Evolutionary conservation across 1,140 invertebrate species (phyloP), one percentile per base, ranked within the genome.

Genomic region (Eriocheir sinensis): DNA sequence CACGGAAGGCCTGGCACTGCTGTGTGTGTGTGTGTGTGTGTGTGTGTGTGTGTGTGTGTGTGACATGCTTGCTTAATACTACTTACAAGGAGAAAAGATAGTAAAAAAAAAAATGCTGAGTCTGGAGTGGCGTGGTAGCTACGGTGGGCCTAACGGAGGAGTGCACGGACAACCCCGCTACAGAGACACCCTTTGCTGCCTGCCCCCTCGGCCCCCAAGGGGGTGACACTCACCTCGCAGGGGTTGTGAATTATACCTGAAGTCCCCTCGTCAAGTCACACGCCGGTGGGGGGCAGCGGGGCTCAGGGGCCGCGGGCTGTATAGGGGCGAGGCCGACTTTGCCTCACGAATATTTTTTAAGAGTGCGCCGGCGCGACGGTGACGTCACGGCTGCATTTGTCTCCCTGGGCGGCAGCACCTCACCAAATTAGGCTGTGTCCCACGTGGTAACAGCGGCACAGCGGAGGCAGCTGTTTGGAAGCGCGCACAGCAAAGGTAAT

Each of bases 1-100:
- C n/a, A 81, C 8, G 79, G 79, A 8, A 27, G 79, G 79, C 79
- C 79, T 81, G 79, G 79, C 79, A 81, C n/a, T 32, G n/a, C 79
- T 38, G 32, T 41, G 81, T 21, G 81, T 60, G 53, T 9, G n/a
- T n/a, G 17, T 21, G 53, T 21, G 53, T 60, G 6, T 21, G 17
- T 60, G 4, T 9, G n/a, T n/a, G n/a, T 60, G 53, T 60, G 53
- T 60, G 53, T 60, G 53, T 60, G 4, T 60, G 53, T 60, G 53
- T 60, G 44, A 8, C 4, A 8, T 15, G 15, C 15, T 4, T 48
- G 53, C 27, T 60, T 15, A 60, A 60, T 60, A 21, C 53, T 60
- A 21, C 53, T 60, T 27, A 60, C 53, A 60, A 48, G 44, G 15
- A 15, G 15, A 15, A 48, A 15, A 48, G 44, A 60, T 6, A 60